Conservation (phyloP, 1,140 invertebrate genomes). For the Argopecten irradians region DNA sequence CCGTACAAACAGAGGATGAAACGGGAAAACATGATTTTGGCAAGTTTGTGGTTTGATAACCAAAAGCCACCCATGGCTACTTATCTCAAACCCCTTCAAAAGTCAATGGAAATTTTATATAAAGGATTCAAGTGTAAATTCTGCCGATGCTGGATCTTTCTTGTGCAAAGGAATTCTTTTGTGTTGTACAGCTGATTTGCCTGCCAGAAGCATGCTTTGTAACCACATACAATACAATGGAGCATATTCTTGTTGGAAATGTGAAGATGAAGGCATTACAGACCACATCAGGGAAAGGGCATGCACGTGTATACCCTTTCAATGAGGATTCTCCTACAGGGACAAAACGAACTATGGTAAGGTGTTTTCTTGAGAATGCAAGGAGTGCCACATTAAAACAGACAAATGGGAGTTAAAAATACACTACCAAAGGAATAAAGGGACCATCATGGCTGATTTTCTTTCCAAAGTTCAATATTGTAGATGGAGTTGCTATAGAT, state of each 20-base stretch:
- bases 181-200: slow-evolving; percentile 41
- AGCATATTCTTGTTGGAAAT: slow-evolving; percentile 25
- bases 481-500: slow-evolving; percentile 18
- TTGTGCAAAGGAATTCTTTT: slow-evolving; percentile 17
- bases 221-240: slow-evolving; percentile 37
- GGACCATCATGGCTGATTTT: slow-evolving; percentile 38
- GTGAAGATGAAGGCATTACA: slow-evolving; percentile 24
- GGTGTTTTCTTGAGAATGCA: not conserved
- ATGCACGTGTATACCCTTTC: slow-evolving; percentile 6
- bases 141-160: not conserved
- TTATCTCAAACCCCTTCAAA: slow-evolving; percentile 29
- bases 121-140: not conserved
- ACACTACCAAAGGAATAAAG: slow-evolving; percentile 29
- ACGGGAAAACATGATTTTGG: slow-evolving; percentile 39
- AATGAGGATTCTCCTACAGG: not conserved
- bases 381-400: not conserved
- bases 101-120: slow-evolving; percentile 28
- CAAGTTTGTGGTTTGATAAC: slow-evolving; percentile 49
- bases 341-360: not conserved
- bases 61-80: slow-evolving; percentile 30
- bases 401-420: not conserved
- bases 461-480: not conserved
- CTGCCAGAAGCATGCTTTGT: slow-evolving; percentile 24
- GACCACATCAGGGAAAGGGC: slow-evolving; percentile 22
- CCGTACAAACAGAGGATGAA: slow-evolving; percentile 32